Base-by-base conservation (phyloP, 2,888 invertebrate species). In the Meta bourneti region DNA sequence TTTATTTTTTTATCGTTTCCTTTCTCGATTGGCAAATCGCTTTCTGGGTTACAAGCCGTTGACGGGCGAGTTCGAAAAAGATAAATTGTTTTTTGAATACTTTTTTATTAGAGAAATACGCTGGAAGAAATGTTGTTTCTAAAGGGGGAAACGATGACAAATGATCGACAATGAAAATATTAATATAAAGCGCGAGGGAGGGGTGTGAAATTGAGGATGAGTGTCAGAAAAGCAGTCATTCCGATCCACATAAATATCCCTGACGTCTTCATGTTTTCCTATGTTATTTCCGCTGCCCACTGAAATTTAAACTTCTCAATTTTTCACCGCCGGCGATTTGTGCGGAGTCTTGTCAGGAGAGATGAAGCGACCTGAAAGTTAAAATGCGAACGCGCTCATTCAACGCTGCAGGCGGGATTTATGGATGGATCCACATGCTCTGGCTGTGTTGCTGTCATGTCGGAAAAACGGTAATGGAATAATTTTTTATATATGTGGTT, bases 151-250 rank as follows among this genome's bases (percentile, higher is more conserved):
- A 78, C 77, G 72, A 79, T 90, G 90, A 90, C 90, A 90, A 90
- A 90, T 86, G 90, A 90, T 90, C 90, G 90, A 77, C 85, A 90
- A 75, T 83, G 90, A 90, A 90, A 90, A 85, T 85, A 90, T 80
- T 85, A 90, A 90, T 90, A 90, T 85, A 85, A 85, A 9, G 19
- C 61, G 51, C 74, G 85, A 20, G 34, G 20, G 78, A 80, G 90
- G 71, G 69, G 16, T 7, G 61, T 7, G 16, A 87, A 87, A 75
- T 48, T 34, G 71, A 71, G 71, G 61, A 61, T 61, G 61, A 5
- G n/a, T 74, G 80, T 90, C 80, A 85, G 69, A 71, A 61, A 85
- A 69, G 61, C n/a, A 78, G 85, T 85, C 80, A 85, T 77, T 77
- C 70, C 77, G 89, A 80, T 80, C 61, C 48, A 90, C 85, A 90